Percentiles rank a stretch among this genome's conserved stretches.
Conservation (phyloP, 2,888 invertebrate genomes). For the Protophormia terraenovae region DNA sequence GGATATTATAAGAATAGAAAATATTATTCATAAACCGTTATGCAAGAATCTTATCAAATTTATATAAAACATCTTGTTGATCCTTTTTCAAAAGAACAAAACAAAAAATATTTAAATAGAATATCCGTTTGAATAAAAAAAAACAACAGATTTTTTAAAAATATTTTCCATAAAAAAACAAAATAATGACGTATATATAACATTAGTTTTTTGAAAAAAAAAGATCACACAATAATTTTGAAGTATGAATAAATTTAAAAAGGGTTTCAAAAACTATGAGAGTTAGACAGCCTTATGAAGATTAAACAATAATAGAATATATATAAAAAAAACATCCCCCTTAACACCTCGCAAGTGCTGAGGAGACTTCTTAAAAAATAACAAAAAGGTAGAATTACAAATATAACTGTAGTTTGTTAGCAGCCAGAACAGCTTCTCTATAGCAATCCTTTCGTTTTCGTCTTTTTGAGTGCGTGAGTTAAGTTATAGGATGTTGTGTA, state of each 20-base stretch:
- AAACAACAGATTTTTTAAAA: constrained; percentile 39
- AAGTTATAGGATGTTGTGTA: background rate
- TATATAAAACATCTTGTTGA: constrained; percentile 44
- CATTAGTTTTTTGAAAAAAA: no score
- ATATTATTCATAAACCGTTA: constrained; percentile 56
- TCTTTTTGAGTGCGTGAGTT: background rate
- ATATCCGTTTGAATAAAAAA: constrained; percentile 59
- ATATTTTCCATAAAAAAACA: background rate
- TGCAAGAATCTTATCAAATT: constrained; percentile 48
- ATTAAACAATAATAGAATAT: constrained; percentile 17
- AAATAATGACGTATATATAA: background rate
- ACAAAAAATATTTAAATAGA: constrained; percentile 65
- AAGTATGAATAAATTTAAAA: constrained; percentile 24
- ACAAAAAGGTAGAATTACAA: constrained; percentile 45
- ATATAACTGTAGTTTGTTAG: constrained; percentile 39
- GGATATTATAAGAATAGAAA: constrained; percentile 46
- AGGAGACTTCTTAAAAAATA: background rate
- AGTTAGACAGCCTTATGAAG: constrained; percentile 44
- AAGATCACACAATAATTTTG: constrained; percentile 45
- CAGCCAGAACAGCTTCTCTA: background rate
- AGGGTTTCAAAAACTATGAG: constrained; percentile 22
- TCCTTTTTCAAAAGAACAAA: constrained; percentile 35
- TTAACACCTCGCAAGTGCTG: constrained; percentile 58
- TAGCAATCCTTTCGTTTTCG: constrained; percentile 62
- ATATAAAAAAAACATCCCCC: constrained; percentile 56